Percentiles rank a stretch among this genome's conserved stretches.
Evolutionary conservation across 1,140 invertebrate species (phyloP).

Genomic region (Tribolium madens): DNA sequence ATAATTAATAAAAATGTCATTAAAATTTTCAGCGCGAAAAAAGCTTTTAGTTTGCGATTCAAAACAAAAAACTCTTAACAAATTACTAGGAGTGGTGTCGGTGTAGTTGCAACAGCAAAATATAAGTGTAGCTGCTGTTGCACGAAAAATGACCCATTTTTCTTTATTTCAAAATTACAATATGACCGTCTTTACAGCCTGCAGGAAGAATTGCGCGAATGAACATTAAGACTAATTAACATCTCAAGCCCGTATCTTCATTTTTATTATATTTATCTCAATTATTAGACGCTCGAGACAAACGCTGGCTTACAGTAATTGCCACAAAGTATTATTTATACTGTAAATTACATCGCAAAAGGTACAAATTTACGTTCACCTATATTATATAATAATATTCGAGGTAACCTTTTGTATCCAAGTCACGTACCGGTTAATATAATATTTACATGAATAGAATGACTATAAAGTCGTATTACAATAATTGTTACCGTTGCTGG

Average conservation of each 20-base stretch:
- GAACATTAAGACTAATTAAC: constrained; percentile 24
- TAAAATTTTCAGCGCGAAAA: constrained; percentile 10
- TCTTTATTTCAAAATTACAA: not conserved
- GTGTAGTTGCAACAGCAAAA: not conserved
- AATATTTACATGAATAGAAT: not conserved
- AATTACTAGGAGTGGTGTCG: constrained; percentile 7
- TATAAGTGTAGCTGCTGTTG: not conserved
- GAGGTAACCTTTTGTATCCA: not conserved
- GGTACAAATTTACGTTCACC: not conserved
- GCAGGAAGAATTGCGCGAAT: constrained; percentile 1
- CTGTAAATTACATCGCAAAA: not conserved
- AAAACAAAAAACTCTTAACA: constrained; percentile 4
- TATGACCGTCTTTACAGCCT: not conserved
- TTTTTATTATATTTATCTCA: constrained; percentile 40
- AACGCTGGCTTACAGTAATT: not conserved
- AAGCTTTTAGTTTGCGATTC: not conserved
- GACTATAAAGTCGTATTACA: not conserved
- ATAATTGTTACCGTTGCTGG: not conserved
- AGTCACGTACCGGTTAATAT: not conserved
- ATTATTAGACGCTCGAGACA: constrained; percentile 11
- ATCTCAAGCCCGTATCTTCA: constrained; percentile 21
- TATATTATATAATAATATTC: not conserved
- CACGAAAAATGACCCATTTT: not conserved
- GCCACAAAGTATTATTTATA: constrained; percentile 31
- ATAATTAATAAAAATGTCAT: constrained; percentile 33